Base-by-base conservation (phyloP, 1,140 invertebrate species). In the Brachionus angularis region DNA sequence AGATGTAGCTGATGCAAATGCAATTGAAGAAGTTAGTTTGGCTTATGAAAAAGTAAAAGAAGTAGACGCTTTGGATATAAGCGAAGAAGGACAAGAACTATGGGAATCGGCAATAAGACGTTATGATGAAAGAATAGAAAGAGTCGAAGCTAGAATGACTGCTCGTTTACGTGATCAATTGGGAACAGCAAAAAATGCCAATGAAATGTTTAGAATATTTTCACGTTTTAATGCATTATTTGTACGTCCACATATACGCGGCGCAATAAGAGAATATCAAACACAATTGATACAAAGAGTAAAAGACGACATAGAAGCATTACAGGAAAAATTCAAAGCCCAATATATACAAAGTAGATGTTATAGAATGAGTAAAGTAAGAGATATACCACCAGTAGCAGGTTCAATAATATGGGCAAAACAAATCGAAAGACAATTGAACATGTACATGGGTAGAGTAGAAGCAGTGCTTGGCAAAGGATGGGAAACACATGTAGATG, bases 121-220 rank as follows among this genome's bases (percentile, higher is more conserved):
- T 36, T 99, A 99, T 82, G 93, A 98, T 82, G 95, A 98, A 78
- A 86, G 93, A 70, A 98, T 99, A 76, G 94, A 96, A 80, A 86
- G 92, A 55, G 93, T 98, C 0, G 96, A 99, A 83, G 92, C 93
- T 2, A 85, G 93, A 58, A 98, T 99, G 70, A 98, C 95, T 1
- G 91, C 94, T 0, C 90, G 93, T 79, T 84, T 99, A 0, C 85
- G 96, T 58, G 95, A 98, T 81, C 95, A 98, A 79, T 84, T 99
- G 1, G 95, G 94, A 31, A 95, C 92, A 3, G 95, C 96, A 0
- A 96, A 96, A 81, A 98, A 96, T 84, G 95, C 96, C 16, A 98
- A 98, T 81, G 96, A 99, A 83, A 99, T 99, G 96, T 98, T 98
- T 82, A 85, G 93, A 34, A 98, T 98, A 76, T 97, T 96, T 83